phyloP scores from a whole-genome alignment of 2,113 vertebrate species.

The Xenus cinereus region DNA sequence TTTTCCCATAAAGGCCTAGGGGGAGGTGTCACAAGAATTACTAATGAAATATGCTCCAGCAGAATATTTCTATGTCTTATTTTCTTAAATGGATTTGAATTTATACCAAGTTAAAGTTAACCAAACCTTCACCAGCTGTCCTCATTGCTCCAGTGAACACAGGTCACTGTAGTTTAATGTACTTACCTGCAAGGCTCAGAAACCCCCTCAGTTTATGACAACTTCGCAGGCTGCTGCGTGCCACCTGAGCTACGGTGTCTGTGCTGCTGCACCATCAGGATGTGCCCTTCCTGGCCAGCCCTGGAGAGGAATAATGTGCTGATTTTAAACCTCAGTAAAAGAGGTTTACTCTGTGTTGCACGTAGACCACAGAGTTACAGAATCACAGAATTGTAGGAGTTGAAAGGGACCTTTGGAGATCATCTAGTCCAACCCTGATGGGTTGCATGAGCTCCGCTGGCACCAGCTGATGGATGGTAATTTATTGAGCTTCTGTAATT shows the following conservation, averaged over 20 bases:
- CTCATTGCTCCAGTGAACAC: not conserved
- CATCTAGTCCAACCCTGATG: no score
- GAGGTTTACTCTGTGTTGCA: not conserved
- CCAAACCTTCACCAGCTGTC: not conserved
- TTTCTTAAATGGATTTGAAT: not conserved
- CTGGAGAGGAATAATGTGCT: not conserved
- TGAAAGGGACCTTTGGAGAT: no score
- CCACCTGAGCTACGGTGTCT: not conserved
- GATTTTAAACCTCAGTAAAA: not conserved
- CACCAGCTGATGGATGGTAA: not conserved
- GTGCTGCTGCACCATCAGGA: not conserved
- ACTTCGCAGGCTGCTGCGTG: accelerated
- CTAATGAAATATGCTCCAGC: not conserved
- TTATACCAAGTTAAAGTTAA: not conserved
- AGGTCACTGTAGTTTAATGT: not conserved
- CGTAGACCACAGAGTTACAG: not conserved
- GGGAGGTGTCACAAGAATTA: not conserved
- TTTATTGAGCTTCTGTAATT: not conserved
- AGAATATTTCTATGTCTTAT: not conserved
- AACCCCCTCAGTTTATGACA: not conserved
- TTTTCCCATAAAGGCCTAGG: not conserved
- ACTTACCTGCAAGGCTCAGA: not conserved
- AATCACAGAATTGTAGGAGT: no score
- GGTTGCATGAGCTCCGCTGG: not conserved
- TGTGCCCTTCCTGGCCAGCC: not conserved